Conservation (phyloP, 2,888 invertebrate species). For the Lochmaea capreae region DNA sequence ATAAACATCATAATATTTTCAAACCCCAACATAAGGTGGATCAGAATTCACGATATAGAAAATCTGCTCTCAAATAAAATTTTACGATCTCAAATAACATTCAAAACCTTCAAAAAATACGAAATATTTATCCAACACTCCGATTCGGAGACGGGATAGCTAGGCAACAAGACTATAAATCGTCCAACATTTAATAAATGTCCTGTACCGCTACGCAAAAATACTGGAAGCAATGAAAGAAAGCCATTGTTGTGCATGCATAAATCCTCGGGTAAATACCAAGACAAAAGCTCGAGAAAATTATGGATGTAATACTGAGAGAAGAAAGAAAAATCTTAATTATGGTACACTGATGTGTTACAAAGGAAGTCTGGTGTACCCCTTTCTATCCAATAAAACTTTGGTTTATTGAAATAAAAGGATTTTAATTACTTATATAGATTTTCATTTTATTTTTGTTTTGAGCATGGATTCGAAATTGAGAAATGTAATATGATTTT, state of each 20-base stretch:
- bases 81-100: constrained; percentile 26
- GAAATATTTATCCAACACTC: constrained; percentile 36
- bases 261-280: constrained; percentile 42
- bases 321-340: constrained; percentile 53
- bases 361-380: constrained; percentile 9
- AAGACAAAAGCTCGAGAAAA: constrained; percentile 42
- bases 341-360: constrained; percentile 50
- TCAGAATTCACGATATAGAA: constrained; percentile 11
- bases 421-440: too few relatives aligned
- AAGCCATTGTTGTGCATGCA: constrained; percentile 45
- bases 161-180: constrained; percentile 39
- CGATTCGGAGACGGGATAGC: constrained; percentile 36
- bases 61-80: constrained; percentile 23
- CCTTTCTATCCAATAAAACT: neutral
- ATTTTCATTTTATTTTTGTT: too few relatives aligned
- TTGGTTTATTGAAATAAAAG: neutral
- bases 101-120: constrained; percentile 19
- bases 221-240: constrained; percentile 42
- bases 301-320: constrained; percentile 42
- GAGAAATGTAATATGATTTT: too few relatives aligned
- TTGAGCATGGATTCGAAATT: too few relatives aligned
- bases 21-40: too few relatives aligned
- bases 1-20: too few relatives aligned
- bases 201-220: constrained; percentile 43
- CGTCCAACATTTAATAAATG: constrained; percentile 42